Evolutionary conservation across 53 echinoderm and acorn worm genomes (phyloP), one percentile per base, ranked within the genome.

Genomic region (Echinometra lucunter): DNA sequence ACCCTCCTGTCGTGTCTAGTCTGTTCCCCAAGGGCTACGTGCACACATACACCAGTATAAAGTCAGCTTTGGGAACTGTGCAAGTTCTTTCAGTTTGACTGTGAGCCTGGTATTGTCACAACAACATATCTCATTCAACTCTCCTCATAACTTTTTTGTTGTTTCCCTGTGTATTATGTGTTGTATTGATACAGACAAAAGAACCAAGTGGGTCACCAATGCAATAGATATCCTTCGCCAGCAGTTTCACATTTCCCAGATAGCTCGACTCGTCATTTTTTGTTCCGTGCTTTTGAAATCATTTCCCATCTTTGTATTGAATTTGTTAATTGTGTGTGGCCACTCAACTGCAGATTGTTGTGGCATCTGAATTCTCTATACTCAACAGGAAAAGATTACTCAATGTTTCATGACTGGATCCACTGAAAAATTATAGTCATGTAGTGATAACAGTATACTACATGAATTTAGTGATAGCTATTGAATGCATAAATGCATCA

Each of bases 161-260:
- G 47, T 49, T 85, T 49, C 40, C n/a, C 30, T 28, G 15, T 3
- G 1, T 25, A 28, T 47, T 47, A 53, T 47, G 47, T 49, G 81
- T 85, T 53, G 85, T 85, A 49, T 85, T 47, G 85, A 47, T 49
- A 85, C 53, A 85, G 45, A 85, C 85, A 85, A 53, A n/a, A 40
- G 12, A 11, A 85, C 47, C 42, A 85, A 53, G 15, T 85, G 53
- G 85, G 85, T 85, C 85, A 85, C 85, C 47, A 28, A 37, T 85
- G 49, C 85, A 47, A 85, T 53, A 49, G 49, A 37, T 85, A 85
- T 49, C 49, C 49, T 12, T 47, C 49, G 28, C 85, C 49, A 49
- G 53, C 28, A 10, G 27, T 27, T 49, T 5, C 49, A 47, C 28
- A 30, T 85, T 49, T 45, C 85, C 45, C 49, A 85, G 85, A 85